phyloP scores from a whole-genome alignment of 2,888 invertebrate genomes.

The Drosophila tripunctata region DNA sequence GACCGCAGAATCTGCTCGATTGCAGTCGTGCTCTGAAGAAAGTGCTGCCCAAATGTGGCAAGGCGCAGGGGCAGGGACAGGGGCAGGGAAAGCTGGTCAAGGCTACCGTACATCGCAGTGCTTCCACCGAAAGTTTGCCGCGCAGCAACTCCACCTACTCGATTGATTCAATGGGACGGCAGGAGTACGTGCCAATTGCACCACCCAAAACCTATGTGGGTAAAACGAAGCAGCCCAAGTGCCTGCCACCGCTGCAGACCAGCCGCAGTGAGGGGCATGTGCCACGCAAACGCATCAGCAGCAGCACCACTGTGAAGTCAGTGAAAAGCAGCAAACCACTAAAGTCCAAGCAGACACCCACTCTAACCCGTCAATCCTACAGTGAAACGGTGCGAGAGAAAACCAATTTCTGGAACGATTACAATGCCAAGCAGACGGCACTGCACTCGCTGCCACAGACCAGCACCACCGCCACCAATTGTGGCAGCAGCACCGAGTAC shows the following conservation, averaged over 20 bases:
- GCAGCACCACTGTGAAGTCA: constrained; percentile 62
- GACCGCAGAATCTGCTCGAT: constrained; percentile 55
- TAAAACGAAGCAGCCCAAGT: constrained; percentile 36
- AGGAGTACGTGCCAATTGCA: constrained; percentile 60
- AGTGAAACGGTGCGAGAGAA: constrained; percentile 88
- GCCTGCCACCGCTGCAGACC: constrained; percentile 48
- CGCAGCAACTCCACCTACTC: constrained; percentile 84
- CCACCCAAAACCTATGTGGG: constrained; percentile 63
- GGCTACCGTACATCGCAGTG: constrained; percentile 47
- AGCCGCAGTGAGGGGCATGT: constrained; percentile 77
- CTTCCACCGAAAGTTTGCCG: constrained; percentile 81
- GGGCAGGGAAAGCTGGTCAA: constrained; percentile 53
- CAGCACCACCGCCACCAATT: too few species aligned
- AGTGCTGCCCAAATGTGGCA: constrained; percentile 40
- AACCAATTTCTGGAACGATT: constrained; percentile 87
- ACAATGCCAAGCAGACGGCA: constrained; percentile 82
- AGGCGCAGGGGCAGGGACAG: too few species aligned
- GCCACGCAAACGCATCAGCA: constrained; percentile 70
- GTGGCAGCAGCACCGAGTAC: constrained; percentile 86
- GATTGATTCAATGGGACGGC: constrained; percentile 80
- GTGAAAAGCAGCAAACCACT: constrained; percentile 50
- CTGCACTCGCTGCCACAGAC: constrained; percentile 85
- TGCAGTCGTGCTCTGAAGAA: constrained; percentile 54
- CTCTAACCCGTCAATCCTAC: constrained; percentile 76
- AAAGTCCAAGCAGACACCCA: constrained; percentile 23